Conservation (phyloP, 2,113 vertebrate genomes). For the Alexandromys fortis region DNA sequence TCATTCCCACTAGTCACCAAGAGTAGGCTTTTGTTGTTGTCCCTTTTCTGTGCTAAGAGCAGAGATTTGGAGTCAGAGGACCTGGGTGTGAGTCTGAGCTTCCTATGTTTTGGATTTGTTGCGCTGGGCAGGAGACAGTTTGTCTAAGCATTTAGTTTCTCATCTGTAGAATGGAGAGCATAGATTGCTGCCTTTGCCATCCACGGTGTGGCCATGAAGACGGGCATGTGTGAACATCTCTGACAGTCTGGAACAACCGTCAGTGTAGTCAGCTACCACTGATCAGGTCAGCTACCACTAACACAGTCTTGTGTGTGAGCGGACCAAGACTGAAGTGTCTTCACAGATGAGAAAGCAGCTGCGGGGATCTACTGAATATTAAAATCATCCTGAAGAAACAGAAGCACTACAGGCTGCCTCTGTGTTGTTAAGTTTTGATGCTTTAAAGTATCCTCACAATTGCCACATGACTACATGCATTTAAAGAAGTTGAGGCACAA, state of each 20-base stretch:
- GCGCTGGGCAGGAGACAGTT: neutral
- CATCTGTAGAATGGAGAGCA: neutral
- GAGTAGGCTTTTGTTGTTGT: neutral
- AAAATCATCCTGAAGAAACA: neutral
- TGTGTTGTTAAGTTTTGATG: neutral
- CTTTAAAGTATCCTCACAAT: neutral
- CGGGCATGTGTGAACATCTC: neutral
- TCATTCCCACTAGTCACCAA: neutral
- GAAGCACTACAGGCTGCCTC: neutral
- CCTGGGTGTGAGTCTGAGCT: neutral
- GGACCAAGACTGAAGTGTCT: neutral
- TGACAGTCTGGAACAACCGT: neutral
- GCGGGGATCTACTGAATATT: neutral
- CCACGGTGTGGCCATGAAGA: neutral
- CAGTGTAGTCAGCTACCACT: neutral
- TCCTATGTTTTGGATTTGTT: neutral
- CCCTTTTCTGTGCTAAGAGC: neutral
- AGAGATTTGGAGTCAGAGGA: constrained; percentile 21
- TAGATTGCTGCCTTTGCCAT: neutral
- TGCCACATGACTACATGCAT: neutral
- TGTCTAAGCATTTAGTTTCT: neutral
- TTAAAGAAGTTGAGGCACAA: constrained; percentile 14
- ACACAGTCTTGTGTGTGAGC: neutral
- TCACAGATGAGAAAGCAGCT: neutral
- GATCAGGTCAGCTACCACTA: neutral